Percentiles rank a stretch among this genome's conserved stretches.
Evolutionary conservation across 2,113 vertebrate species (phyloP).

Genomic region (Saccopteryx leptura): DNA sequence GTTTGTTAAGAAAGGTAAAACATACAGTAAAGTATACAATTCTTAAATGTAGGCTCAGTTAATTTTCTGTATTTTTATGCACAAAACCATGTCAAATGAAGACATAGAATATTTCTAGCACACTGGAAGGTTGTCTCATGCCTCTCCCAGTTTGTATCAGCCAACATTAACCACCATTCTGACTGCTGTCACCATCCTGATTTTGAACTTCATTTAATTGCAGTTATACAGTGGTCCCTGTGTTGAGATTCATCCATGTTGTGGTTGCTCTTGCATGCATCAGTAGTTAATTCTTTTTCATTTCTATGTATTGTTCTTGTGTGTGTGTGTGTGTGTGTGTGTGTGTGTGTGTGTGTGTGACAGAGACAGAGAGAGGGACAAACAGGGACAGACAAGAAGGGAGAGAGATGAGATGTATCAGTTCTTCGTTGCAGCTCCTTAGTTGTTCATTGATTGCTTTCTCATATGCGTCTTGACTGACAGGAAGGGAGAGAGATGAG

Average conservation of each 20-base stretch:
- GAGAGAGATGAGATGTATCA: no score
- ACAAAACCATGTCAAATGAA: neutral
- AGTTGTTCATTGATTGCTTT: no score
- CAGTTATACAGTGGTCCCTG: neutral
- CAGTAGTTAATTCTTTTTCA: neutral
- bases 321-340: neutral
- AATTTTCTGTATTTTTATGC: neutral
- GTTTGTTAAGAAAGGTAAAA: neutral
- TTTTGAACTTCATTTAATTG: neutral
- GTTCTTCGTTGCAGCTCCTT: no score
- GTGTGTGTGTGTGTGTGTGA: no score
- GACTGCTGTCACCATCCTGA: neutral
- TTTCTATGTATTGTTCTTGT: constrained; percentile 7
- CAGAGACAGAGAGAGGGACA: no score
- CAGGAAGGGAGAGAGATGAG: no score
- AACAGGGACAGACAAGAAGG: no score
- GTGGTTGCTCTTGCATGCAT: neutral
- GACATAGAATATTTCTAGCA: neutral
- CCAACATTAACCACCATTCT: neutral
- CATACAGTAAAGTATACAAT: neutral
- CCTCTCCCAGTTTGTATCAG: neutral
- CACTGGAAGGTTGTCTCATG: neutral
- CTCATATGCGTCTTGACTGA: no score
- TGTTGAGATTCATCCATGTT: neutral
- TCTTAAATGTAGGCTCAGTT: constrained; percentile 4